Evolutionary conservation across 2,888 invertebrate genomes (phyloP).

Genomic region (Schizaphis graminum): DNA sequence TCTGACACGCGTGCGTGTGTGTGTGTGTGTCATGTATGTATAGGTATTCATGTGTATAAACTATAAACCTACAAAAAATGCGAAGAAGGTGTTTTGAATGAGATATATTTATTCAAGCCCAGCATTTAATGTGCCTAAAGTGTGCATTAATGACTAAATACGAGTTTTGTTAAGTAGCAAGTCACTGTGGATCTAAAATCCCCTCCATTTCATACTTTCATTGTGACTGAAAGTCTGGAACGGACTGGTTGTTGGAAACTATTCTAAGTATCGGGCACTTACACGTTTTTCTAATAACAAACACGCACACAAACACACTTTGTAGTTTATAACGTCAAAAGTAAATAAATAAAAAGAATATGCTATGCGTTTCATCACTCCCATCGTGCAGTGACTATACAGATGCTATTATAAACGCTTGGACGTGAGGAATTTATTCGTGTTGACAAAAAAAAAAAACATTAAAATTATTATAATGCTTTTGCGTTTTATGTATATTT

Average conservation of each 20-base stretch:
- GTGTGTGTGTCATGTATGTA: neutral
- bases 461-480: neutral
- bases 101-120: neutral
- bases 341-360: neutral
- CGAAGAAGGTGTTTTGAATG: neutral
- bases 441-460: neutral
- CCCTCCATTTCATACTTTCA: neutral
- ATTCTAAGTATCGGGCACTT: neutral
- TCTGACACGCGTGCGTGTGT: neutral
- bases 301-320: neutral
- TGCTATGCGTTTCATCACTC: neutral
- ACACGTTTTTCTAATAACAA: neutral
- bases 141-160: neutral
- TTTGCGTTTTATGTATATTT: neutral
- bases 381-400: neutral
- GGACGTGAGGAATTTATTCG: neutral
- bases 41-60: neutral
- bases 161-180: slow-evolving; percentile 12
- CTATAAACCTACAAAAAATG: neutral
- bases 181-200: neutral
- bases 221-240: neutral
- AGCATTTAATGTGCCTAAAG: neutral
- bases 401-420: neutral
- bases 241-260: neutral
- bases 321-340: neutral